These are phyloP conservation scores for Otis tarda DNA, from an alignment of 2,113 vertebrate genomes.

Conservation along the genomic window DNA sequence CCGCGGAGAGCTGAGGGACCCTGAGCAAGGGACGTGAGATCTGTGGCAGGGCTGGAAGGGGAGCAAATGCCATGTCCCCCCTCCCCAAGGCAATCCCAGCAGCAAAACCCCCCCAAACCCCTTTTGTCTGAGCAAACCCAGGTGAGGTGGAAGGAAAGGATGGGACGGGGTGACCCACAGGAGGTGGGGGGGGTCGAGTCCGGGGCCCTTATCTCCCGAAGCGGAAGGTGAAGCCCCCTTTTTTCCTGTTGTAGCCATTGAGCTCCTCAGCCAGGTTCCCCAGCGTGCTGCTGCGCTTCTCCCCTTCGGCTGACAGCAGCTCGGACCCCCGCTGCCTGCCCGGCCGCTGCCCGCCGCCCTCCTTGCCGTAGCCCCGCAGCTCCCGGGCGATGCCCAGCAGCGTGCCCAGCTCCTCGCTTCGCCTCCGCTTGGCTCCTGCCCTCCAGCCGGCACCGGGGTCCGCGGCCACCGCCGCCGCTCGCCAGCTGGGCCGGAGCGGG, in stretches of 20 bases:
- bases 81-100: not conserved
- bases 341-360: not conserved
- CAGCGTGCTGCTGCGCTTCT: slow-evolving; percentile 2
- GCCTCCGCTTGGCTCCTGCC: not conserved
- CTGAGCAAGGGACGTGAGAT: not conserved
- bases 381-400: slow-evolving; percentile 43
- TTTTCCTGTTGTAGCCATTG: slow-evolving; percentile 65
- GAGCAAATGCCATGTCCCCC: rapidly evolving
- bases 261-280: slow-evolving; percentile 68
- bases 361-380: not conserved
- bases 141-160: not conserved
- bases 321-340: not conserved
- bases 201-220: slow-evolving; percentile 64
- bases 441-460: not conserved
- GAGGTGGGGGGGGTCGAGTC: not conserved
- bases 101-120: not conserved
- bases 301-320: not conserved
- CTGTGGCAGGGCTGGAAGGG: not conserved
- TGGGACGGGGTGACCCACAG: not conserved
- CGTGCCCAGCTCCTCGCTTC: not conserved
- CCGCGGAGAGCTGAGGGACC: not conserved
- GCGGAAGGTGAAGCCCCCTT: slow-evolving; percentile 76
- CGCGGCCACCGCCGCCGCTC: rapidly evolving
- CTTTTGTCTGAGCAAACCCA: not conserved
- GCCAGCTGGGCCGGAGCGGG: not conserved